Conservation (phyloP, 2,113 vertebrate species). For the Malurus melanocephalus region DNA sequence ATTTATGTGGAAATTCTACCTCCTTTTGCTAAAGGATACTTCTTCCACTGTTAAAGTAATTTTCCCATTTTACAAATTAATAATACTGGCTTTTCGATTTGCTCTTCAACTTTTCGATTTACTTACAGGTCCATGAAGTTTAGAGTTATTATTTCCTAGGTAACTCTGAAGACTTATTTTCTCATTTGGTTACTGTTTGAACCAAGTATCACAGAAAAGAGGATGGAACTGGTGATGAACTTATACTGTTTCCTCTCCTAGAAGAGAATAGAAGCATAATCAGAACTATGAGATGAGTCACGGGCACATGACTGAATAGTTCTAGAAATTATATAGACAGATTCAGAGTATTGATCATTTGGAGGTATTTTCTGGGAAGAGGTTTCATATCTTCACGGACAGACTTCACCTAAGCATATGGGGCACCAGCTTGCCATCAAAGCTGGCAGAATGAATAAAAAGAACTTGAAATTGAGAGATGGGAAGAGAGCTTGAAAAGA, state of each 20-base stretch:
- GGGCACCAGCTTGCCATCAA: slow-evolving; percentile 30
- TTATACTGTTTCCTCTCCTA: not conserved
- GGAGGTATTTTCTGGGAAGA: not conserved
- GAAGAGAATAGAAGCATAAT: not conserved
- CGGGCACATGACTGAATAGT: not conserved
- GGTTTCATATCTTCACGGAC: not conserved
- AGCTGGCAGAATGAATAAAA: slow-evolving; percentile 20
- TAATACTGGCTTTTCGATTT: not conserved
- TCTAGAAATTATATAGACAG: not conserved
- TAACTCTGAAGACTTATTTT: not conserved
- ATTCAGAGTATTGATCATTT: not conserved
- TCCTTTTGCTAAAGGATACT: not conserved
- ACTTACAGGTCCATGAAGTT: not conserved
- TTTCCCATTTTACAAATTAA: not conserved
- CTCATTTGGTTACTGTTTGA: not conserved
- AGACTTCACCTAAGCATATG: slow-evolving; percentile 44
- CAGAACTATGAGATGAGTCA: not conserved
- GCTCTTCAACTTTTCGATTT: not conserved
- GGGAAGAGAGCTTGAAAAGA: not conserved
- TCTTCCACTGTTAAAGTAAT: not conserved
- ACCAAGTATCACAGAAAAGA: not conserved
- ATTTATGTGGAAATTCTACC: not conserved
- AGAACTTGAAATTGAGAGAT: not conserved
- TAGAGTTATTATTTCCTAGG: not conserved
- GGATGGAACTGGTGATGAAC: not conserved